phyloP scores from a whole-genome alignment of 1,140 invertebrate genomes.

The Bombus confusus region DNA sequence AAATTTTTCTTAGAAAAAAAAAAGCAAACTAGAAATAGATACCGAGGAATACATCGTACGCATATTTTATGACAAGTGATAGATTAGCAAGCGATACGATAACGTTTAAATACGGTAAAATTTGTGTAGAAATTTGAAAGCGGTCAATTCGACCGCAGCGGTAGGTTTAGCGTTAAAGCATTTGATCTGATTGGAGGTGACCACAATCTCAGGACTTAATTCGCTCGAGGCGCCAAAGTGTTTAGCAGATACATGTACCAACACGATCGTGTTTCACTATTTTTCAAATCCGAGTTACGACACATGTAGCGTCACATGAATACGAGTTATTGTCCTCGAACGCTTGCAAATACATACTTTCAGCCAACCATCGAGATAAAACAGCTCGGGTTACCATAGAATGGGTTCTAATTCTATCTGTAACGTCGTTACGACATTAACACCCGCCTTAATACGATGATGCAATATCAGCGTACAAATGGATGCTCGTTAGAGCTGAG shows the following conservation, averaged over 20 bases:
- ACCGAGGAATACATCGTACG: no score
- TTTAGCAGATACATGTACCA: slow-evolving; percentile 12
- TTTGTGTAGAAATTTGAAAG: no score
- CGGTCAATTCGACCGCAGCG: no score
- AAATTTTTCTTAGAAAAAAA: no score
- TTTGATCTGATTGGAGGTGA: background rate
- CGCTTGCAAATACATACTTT: slow-evolving; percentile 52
- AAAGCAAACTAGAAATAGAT: no score
- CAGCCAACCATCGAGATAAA: slow-evolving; percentile 47
- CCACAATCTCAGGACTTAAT: background rate
- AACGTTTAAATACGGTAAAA: no score
- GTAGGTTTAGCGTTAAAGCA: no score
- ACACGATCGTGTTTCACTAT: slow-evolving; percentile 42
- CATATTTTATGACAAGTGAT: no score
- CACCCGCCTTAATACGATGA: slow-evolving; percentile 16
- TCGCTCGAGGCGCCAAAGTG: slow-evolving; percentile 1
- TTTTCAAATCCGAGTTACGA: slow-evolving; percentile 37
- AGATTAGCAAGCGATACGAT: no score
- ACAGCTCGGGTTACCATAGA: slow-evolving; percentile 52
- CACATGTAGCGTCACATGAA: slow-evolving; percentile 23
- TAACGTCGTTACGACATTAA: slow-evolving; percentile 57
- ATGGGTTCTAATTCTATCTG: slow-evolving; percentile 56
- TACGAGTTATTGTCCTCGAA: slow-evolving; percentile 57
- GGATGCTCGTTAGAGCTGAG: slow-evolving; percentile 45
- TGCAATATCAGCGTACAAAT: slow-evolving; percentile 27